Evolutionary conservation across 2,113 vertebrate genomes (phyloP), one percentile per base, ranked within the genome.

Genomic region (Orientallactaga bullata): DNA sequence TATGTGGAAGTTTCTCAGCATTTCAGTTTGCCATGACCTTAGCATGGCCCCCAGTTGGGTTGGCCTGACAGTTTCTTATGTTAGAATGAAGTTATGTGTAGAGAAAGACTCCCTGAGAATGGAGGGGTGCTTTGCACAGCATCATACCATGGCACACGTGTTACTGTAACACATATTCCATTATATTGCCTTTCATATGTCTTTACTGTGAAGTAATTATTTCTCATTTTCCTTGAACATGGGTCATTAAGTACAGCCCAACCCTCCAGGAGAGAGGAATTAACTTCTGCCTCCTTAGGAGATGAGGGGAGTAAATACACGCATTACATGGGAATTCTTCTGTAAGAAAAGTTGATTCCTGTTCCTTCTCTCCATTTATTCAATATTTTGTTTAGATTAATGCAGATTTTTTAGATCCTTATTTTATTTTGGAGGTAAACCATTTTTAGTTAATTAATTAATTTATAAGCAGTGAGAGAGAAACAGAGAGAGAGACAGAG

Each of bases 141-240:
- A n/a, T n/a, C n/a, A n/a, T n/a, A n/a, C n/a, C n/a, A n/a, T n/a
- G n/a, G n/a, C n/a, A n/a, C n/a, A n/a, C n/a, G n/a, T n/a, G n/a
- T n/a, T n/a, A n/a, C n/a, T n/a, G n/a, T n/a, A n/a, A n/a, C n/a
- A n/a, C n/a, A n/a, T n/a, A n/a, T n/a, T n/a, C n/a, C n/a, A n/a
- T n/a, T n/a, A n/a, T n/a, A 20, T 76, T 80, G 30, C 47, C 42
- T 35, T 79, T 74, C 32, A 37, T 7, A 3, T 63, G 65, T 80
- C n/a, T 39, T n/a, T 15, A 72, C 55, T 4, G 3, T 51, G 71
- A 88, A 73, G 17, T 72, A 47, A 28, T 16, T 72, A 32, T 23
- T 65, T 95, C 72, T 37, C 11, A 13, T n/a, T 82, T 77, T 92
- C 39, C 32, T 93, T 89, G 63, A 35, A 77, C 23, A 20, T 4